Conservation (phyloP, 2,888 invertebrate species). For the Agrypnus murinus region DNA sequence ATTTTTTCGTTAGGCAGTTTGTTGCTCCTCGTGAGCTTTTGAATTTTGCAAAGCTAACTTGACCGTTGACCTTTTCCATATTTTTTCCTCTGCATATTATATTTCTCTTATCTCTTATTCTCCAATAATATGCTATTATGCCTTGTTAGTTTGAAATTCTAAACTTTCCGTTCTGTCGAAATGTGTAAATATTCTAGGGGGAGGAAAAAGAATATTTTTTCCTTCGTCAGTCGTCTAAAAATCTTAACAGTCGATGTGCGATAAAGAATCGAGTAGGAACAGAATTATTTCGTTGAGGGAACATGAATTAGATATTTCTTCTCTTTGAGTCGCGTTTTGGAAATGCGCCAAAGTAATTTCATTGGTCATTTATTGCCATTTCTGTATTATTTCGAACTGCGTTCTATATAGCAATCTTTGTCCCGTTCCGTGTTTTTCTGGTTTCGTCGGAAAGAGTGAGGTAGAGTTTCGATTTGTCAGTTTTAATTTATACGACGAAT, state of each 20-base stretch:
- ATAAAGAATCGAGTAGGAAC: conserved; percentile 12
- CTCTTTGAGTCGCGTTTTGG: conserved; percentile 35
- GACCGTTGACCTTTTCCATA: conserved; percentile 24
- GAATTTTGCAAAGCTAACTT: conserved; percentile 14
- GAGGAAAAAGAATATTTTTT: conserved; percentile 2
- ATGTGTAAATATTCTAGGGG: not conserved
- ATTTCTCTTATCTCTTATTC: conserved; percentile 18
- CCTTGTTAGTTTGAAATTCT: not conserved
- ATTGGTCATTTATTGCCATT: conserved; percentile 43
- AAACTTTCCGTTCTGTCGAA: conserved; percentile 2
- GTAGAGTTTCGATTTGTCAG: not conserved
- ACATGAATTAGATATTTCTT: conserved; percentile 44
- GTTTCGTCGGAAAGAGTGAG: not conserved
- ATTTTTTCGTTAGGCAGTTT: conserved; percentile 12
- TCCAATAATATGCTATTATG: conserved; percentile 5
- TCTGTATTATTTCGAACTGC: conserved; percentile 29
- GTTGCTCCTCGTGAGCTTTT: not conserved
- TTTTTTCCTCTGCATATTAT: not conserved
- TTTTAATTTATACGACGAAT: not conserved
- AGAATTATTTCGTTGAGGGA: conserved; percentile 32
- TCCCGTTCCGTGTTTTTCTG: not conserved
- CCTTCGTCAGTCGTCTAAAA: not conserved
- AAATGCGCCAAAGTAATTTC: conserved; percentile 47
- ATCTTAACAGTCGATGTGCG: not conserved
- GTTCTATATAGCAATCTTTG: conserved; percentile 10